Percentiles rank a stretch among this genome's conserved stretches.
These are phyloP conservation scores for Gallinago solitaria DNA, from an alignment of 2,797 vertebrate species.

Conservation along the genomic window DNA sequence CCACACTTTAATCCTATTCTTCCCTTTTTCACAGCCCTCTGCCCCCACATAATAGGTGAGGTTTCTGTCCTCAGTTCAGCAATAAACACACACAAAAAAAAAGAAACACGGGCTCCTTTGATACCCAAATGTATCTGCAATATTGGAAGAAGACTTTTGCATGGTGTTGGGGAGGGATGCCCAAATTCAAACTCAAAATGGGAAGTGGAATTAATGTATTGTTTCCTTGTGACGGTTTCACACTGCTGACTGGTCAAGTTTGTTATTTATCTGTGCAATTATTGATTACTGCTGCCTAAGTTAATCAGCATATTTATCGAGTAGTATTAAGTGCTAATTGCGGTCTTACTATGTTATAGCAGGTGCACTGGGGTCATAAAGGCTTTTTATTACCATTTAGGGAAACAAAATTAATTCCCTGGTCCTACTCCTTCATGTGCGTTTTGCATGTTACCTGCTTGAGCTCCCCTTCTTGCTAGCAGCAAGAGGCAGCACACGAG, in stretches of 20 bases:
- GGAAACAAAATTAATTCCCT: not conserved
- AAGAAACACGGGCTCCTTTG: not conserved
- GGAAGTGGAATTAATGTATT: not conserved
- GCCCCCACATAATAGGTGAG: not conserved
- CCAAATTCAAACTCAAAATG: not conserved
- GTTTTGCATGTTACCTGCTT: not conserved
- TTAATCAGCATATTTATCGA: not conserved
- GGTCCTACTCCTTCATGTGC: accelerated
- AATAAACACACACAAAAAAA: not conserved
- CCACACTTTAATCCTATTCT: not conserved
- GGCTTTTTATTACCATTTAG: not conserved
- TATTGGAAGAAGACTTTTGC: not conserved
- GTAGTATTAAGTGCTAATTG: not conserved
- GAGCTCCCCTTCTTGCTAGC: not conserved
- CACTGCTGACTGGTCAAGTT: not conserved
- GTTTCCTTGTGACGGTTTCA: not conserved
- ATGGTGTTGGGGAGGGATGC: not conserved
- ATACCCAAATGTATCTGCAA: not conserved
- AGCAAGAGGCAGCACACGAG: not conserved
- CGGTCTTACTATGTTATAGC: not conserved
- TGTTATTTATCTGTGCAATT: not conserved
- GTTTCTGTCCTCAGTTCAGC: not conserved
- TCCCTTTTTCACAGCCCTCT: not conserved
- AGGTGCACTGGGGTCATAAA: not conserved
- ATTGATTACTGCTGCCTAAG: not conserved